phyloP scores from a whole-genome alignment of 2,113 vertebrate species.

The Trogon surrucura region DNA sequence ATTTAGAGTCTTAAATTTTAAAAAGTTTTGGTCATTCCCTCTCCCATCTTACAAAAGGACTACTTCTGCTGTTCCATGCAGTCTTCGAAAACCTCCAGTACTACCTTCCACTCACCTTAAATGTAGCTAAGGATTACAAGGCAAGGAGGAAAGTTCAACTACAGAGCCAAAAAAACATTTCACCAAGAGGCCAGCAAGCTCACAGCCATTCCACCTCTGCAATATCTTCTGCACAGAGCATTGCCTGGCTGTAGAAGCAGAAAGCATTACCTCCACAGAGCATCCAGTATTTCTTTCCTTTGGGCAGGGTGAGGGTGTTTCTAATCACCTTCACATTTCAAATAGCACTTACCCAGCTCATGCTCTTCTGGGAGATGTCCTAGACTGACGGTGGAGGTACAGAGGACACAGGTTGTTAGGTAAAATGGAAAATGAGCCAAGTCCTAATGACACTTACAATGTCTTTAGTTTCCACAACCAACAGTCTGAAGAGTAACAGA shows the following conservation, averaged over 20 bases:
- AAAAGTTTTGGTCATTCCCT: background rate
- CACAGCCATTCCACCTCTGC: background rate
- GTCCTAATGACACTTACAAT: background rate
- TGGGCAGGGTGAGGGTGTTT: background rate
- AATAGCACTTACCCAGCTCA: background rate
- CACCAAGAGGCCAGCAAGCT: background rate
- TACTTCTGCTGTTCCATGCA: background rate
- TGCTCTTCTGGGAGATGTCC: background rate
- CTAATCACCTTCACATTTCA: background rate
- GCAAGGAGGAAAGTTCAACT: background rate
- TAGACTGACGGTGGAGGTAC: accelerated
- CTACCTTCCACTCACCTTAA: background rate
- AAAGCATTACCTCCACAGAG: background rate
- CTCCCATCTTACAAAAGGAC: background rate
- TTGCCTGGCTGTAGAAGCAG: background rate
- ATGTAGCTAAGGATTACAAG: background rate
- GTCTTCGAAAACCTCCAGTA: background rate
- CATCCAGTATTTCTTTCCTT: background rate
- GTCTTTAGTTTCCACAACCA: background rate
- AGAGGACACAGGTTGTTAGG: too few species aligned
- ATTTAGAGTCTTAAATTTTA: background rate
- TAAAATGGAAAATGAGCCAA: background rate
- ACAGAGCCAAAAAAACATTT: background rate
- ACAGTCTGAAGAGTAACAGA: background rate
- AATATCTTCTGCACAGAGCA: background rate